Conservation (phyloP, 2,113 vertebrate genomes). For the Ascaphus truei region DNA sequence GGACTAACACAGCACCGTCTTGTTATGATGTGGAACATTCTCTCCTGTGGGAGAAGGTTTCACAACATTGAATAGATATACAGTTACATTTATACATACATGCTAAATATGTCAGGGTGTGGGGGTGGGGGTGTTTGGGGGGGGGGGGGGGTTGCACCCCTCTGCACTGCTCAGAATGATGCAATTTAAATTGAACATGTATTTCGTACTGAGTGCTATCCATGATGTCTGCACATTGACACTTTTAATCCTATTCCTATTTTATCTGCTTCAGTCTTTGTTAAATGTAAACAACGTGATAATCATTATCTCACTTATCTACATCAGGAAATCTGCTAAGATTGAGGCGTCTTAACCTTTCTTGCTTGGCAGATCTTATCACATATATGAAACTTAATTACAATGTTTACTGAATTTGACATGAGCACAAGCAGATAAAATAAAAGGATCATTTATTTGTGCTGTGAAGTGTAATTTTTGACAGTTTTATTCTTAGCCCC, state of each 20-base stretch:
- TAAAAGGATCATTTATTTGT: too few species aligned
- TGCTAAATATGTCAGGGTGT: too few species aligned
- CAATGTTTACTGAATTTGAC: not conserved
- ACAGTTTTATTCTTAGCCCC: too few species aligned
- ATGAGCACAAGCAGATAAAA: not conserved
- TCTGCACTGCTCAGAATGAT: not conserved
- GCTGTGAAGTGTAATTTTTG: too few species aligned
- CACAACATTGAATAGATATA: too few species aligned
- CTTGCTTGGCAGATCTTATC: conserved; percentile 21
- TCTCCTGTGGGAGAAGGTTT: too few species aligned
- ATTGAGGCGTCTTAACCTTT: not conserved
- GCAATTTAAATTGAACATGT: not conserved
- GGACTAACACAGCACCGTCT: too few species aligned
- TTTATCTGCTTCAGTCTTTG: conserved; percentile 7
- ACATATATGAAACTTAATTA: not conserved
- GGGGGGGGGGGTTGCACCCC: not conserved
- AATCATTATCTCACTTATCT: conserved; percentile 22
- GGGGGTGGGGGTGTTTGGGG: not conserved
- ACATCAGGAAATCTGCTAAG: conserved; percentile 7
- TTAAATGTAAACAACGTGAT: conserved; percentile 20
- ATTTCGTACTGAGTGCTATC: not conserved
- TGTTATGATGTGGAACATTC: too few species aligned
- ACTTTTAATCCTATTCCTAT: not conserved
- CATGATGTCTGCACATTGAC: not conserved
- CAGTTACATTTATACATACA: too few species aligned